Percentiles rank a stretch among this genome's conserved stretches.
Evolutionary conservation across 2,113 vertebrate genomes (phyloP).

Genomic region (Phyllostomus discolor): DNA sequence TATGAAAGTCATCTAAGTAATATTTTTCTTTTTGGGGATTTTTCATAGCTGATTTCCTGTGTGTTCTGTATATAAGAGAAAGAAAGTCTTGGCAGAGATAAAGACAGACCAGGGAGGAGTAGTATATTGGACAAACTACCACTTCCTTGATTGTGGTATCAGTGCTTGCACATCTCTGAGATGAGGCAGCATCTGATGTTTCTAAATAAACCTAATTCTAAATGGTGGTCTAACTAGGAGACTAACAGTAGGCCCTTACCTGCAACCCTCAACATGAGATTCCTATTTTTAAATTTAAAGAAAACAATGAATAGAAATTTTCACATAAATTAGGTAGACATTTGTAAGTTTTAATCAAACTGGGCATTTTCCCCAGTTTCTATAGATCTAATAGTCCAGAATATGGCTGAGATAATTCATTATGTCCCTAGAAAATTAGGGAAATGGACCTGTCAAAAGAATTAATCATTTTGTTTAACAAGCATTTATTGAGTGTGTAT

Average conservation of each 20-base stretch:
- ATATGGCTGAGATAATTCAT: not conserved
- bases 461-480: not conserved
- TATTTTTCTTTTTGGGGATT: not conserved
- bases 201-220: not conserved
- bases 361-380: not conserved
- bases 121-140: not conserved
- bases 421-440: not conserved
- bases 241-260: not conserved
- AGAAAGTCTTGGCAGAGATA: not conserved
- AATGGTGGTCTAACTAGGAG: not conserved
- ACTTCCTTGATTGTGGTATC: not conserved
- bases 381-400: not conserved
- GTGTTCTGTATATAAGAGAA: not conserved
- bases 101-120: not conserved
- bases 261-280: not conserved
- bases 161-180: not conserved
- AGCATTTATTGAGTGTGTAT: constrained; percentile 13
- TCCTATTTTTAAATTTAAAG: not conserved
- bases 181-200: not conserved
- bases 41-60: not conserved
- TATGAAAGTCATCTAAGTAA: not conserved
- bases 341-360: constrained; percentile 3
- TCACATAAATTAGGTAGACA: not conserved
- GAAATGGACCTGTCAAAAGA: not conserved
- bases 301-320: not conserved